phyloP scores from a whole-genome alignment of 2,113 vertebrate genomes.

The Ptychochromis oligacanthus region DNA sequence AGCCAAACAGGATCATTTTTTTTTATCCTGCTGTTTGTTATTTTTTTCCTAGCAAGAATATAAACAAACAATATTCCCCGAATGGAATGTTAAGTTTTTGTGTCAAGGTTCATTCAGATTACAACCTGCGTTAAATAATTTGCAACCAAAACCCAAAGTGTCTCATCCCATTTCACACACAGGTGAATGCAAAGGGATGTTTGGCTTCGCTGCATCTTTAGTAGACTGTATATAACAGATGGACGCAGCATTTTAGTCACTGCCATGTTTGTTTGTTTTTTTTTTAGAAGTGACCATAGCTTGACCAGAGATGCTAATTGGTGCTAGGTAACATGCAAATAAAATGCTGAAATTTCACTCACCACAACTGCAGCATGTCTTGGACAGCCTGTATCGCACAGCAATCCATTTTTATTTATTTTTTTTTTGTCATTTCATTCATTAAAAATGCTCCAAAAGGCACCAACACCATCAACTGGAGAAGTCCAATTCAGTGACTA shows the following conservation, averaged over 20 bases:
- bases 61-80: neutral
- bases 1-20: neutral
- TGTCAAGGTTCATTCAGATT: neutral
- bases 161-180: neutral
- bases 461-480: accelerated
- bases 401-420: no score
- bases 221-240: neutral
- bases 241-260: neutral
- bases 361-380: neutral
- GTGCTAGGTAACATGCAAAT: neutral
- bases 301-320: no score
- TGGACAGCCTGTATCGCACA: neutral
- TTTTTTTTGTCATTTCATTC: no score
- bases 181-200: neutral
- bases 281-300: no score
- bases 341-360: neutral
- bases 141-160: neutral
- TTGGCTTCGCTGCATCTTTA: neutral
- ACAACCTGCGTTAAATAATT: neutral
- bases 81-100: neutral
- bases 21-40: neutral
- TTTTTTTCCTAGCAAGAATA: neutral
- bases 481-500: no score
- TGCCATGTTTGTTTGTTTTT: no score
- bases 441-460: no score